Percentiles rank a stretch among this genome's conserved stretches.
phyloP scores from a whole-genome alignment of 2,113 vertebrate species.

The Nothoprocta pentlandii region DNA sequence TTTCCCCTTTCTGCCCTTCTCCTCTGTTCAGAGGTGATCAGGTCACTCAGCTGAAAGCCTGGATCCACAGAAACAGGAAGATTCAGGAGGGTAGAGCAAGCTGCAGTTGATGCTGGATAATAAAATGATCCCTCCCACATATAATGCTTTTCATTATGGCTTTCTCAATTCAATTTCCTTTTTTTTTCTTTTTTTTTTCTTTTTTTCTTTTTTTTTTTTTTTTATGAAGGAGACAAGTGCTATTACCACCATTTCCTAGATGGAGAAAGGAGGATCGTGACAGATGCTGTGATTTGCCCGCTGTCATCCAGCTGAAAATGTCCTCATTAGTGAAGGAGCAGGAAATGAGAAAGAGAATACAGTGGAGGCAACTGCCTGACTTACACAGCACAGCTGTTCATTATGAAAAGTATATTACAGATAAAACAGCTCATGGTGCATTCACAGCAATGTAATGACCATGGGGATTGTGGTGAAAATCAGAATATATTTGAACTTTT shows the following conservation, averaged over 20 bases:
- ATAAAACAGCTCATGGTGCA: not conserved
- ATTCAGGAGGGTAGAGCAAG: not conserved
- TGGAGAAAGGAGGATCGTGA: not conserved
- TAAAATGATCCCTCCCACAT: not conserved
- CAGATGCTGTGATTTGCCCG: constrained; percentile 11
- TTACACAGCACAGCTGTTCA: not conserved
- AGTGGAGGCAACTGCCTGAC: constrained; percentile 19
- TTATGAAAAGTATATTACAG: constrained; percentile 12
- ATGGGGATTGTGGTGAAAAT: not conserved
- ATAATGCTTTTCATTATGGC: not conserved
- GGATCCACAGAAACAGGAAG: not conserved
- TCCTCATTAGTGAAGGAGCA: not conserved
- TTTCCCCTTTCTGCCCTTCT: not conserved
- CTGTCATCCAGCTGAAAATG: constrained; percentile 13
- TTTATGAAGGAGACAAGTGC: not conserved
- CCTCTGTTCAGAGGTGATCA: not conserved
- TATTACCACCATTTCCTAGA: not conserved
- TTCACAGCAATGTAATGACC: not conserved
- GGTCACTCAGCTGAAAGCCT: not conserved
- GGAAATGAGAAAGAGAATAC: not conserved
- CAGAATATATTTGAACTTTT: not conserved
- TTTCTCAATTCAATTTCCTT: not conserved
- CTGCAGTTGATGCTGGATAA: constrained; percentile 1
- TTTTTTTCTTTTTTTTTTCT: not conserved
- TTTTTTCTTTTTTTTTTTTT: not conserved